Base-by-base conservation (phyloP, 2,888 invertebrate genomes). In the Nymphalis urticae region DNA sequence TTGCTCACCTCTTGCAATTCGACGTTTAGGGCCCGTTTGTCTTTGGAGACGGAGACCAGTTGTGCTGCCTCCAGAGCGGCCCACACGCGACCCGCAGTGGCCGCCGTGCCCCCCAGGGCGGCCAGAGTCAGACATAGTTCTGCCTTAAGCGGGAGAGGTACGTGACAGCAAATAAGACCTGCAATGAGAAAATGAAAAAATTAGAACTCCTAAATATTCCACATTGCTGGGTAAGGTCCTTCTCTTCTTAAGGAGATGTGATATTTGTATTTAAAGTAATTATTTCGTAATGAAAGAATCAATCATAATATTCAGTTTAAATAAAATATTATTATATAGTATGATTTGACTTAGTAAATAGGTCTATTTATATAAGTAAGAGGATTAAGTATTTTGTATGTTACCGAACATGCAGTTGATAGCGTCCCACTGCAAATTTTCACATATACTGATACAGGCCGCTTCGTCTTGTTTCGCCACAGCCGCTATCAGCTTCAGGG, bases 341-440 rank as follows among this genome's bases (percentile, higher is more conserved):
- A 21, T 21, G 9, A 0, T 8, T 9, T 8, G 9, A 36, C 8
- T 1, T 1, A 9, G 1, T 9, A 8, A 8, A 10, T 10, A 36
- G 2, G 10, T 36, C 10, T 9, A 1, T 36, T 10, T 36, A 2
- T 8, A 2, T 42, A 47, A 19, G 0, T 47, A n/a, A 47, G 42
- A 42, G 42, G 10, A 42, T 9, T 47, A 60, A 60, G 9, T 42
- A 42, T 48, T n/a, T 53, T 10, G 7, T 24, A 17, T 50, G 79
- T 80, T 8, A 93, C 93, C 95, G 64, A 98, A 94, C 77, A 98
- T 91, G 60, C 96, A 94, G 74, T 95, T 95, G 68, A 98, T 90
- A 0, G 97, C 96, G 68, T 96, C 95, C 97, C 98, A 98, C 76
- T 95, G 96, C 48, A 97, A 95, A 84, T 97, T 97, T 82, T 98